Conservation (phyloP, 2,888 invertebrate genomes). For the Chalcis sispes region DNA sequence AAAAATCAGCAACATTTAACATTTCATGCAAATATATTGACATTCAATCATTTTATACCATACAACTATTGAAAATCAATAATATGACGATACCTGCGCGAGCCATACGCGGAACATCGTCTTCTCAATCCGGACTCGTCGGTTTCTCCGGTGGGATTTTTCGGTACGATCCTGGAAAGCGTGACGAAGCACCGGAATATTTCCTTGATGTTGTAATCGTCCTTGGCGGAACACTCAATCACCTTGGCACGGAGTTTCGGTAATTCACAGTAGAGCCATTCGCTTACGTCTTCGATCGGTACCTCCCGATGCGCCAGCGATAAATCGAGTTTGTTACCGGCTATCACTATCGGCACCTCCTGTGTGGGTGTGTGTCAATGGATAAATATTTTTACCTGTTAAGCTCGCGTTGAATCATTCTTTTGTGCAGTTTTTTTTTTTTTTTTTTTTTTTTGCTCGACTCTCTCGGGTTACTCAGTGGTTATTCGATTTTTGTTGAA, state of each 20-base stretch:
- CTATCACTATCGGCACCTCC: constrained; percentile 90
- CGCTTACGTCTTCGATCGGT: constrained; percentile 86
- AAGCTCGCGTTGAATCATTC: too few species aligned
- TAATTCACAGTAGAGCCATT: constrained; percentile 87
- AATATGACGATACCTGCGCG: constrained; percentile 68
- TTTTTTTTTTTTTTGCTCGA: too few species aligned
- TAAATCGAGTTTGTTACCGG: constrained; percentile 90
- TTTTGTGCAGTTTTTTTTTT: too few species aligned
- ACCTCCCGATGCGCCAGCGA: constrained; percentile 84
- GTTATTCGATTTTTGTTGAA: too few species aligned
- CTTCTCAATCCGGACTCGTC: constrained; percentile 82
- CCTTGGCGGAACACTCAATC: constrained; percentile 87
- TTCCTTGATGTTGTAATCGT: constrained; percentile 87
- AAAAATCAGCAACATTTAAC: too few species aligned
- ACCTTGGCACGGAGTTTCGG: constrained; percentile 86
- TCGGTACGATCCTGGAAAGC: constrained; percentile 84
- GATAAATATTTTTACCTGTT: too few species aligned
- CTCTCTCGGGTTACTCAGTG: too few species aligned
- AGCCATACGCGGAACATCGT: constrained; percentile 85
- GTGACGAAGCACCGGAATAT: constrained; percentile 88
- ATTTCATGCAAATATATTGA: too few species aligned
- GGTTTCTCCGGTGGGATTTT: constrained; percentile 75
- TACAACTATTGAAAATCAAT: too few species aligned
- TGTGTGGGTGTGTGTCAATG: too few species aligned
- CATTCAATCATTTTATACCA: too few species aligned